These are phyloP conservation scores for Drosophila eugracilis DNA, from an alignment of 1,140 invertebrate genomes.

Conservation along the genomic window DNA sequence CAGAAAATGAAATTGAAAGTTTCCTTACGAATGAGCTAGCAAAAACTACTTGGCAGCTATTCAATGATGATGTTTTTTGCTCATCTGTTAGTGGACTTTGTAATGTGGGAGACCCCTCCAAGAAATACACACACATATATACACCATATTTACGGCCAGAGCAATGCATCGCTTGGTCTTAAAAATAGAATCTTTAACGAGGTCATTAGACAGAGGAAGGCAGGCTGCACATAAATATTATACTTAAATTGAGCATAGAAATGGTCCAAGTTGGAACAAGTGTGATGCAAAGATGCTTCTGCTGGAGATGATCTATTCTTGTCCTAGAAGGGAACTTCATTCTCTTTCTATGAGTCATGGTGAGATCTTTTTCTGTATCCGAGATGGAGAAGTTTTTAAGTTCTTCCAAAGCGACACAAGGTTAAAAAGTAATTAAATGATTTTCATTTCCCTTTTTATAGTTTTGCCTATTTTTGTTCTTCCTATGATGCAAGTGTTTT, in stretches of 20 bases:
- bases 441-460: too few relatives aligned
- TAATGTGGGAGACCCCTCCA: conserved; percentile 60
- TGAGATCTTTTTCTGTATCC: background rate
- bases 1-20: conserved; percentile 56
- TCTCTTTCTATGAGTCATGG: background rate
- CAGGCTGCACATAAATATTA: conserved; percentile 25
- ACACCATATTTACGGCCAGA: conserved; percentile 16
- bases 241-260: conserved; percentile 46
- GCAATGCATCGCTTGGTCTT: conserved; percentile 48
- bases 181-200: conserved; percentile 78
- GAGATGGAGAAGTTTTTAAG: background rate
- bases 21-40: background rate
- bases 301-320: conserved; percentile 29
- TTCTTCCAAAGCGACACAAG: background rate
- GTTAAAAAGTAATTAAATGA: background rate
- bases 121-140: conserved; percentile 20
- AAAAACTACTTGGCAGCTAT: conserved; percentile 37
- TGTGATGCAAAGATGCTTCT: conserved; percentile 17
- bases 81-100: conserved; percentile 47
- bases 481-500: background rate
- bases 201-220: conserved; percentile 72
- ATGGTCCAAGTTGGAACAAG: conserved; percentile 25
- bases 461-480: conserved; percentile 2
- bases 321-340: background rate
- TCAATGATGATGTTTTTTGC: conserved; percentile 21